Evolutionary conservation across 2,888 invertebrate genomes (phyloP).

Genomic region (Sarcophaga carnaria): DNA sequence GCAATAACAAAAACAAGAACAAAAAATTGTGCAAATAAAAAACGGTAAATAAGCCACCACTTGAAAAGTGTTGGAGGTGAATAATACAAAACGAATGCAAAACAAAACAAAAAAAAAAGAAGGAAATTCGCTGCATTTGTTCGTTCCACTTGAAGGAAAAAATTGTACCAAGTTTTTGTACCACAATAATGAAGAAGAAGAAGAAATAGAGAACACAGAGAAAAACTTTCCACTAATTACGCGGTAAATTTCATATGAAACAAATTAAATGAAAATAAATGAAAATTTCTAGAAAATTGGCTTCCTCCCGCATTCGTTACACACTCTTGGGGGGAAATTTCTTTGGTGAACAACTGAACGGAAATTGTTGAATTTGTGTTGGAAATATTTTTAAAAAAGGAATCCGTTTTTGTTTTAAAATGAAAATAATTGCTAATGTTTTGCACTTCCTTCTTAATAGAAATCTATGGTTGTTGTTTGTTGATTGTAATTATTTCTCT

Average conservation of each 20-base stretch:
- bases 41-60: not conserved
- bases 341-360: not conserved
- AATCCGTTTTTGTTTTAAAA: no score
- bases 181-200: no score
- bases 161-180: no score
- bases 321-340: not conserved
- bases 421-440: not conserved
- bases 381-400: no score
- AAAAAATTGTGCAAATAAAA: not conserved
- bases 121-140: not conserved
- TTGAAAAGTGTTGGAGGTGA: not conserved
- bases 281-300: conserved; percentile 18
- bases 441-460: not conserved
- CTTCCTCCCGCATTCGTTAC: not conserved
- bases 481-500: not conserved
- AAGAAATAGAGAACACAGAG: no score
- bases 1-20: not conserved
- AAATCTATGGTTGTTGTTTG: no score
- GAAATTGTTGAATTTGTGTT: not conserved
- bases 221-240: conserved; percentile 46
- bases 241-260: conserved; percentile 49
- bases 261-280: conserved; percentile 28
- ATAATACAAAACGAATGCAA: not conserved
- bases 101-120: no score
- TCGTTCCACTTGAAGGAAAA: no score